Conservation (phyloP, 2,888 invertebrate genomes). For the Leistus spinibarbis region DNA sequence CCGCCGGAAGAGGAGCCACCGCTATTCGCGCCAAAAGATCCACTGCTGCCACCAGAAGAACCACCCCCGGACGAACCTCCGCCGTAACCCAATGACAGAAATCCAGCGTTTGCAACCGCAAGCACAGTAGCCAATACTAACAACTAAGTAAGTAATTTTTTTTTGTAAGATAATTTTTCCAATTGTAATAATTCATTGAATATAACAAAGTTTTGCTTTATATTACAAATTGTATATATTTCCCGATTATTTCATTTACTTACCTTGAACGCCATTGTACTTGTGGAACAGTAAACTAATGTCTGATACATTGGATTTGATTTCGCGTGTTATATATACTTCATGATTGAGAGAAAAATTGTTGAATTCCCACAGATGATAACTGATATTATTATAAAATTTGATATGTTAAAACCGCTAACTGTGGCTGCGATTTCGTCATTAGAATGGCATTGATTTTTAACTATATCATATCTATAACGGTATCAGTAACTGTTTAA, state of each 20-base stretch:
- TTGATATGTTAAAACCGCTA: neutral
- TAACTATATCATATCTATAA: neutral
- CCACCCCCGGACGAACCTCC: neutral
- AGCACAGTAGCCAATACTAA: slow-evolving; percentile 9
- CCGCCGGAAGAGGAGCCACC: neutral
- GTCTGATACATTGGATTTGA: neutral
- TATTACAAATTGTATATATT: neutral
- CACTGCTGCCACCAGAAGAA: neutral
- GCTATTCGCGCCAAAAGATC: neutral
- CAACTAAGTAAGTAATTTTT: slow-evolving; percentile 8
- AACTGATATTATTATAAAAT: neutral
- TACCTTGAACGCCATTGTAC: neutral
- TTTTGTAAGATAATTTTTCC: no score
- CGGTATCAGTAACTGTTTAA: neutral
- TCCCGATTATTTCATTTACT: no score
- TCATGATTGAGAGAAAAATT: neutral
- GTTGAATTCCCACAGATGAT: neutral
- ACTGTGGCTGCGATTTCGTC: neutral
- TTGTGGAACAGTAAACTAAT: neutral
- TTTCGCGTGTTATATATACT: neutral
- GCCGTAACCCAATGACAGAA: slow-evolving; percentile 18
- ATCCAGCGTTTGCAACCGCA: slow-evolving; percentile 20
- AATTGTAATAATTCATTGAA: no score
- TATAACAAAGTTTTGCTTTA: no score
- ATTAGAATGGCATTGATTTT: neutral